Evolutionary conservation across 2,888 invertebrate species (phyloP).

Genomic region (Platynereis dumerilii): DNA sequence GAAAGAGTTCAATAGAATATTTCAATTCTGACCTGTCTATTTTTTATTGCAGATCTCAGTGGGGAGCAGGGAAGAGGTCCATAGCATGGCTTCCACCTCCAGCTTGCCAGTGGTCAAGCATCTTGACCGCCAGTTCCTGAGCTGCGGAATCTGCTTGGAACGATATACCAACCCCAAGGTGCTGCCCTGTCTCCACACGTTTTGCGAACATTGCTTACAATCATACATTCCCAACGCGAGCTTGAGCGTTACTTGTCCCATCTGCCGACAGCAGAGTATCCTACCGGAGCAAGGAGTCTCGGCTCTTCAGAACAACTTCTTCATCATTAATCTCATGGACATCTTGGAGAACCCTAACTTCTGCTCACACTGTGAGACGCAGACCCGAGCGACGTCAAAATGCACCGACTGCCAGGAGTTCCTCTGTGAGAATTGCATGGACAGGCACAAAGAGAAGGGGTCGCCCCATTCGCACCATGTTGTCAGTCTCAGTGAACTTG

Average conservation of each 20-base stretch:
- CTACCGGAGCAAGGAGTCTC: slow-evolving; percentile 65
- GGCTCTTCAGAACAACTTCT: slow-evolving; percentile 64
- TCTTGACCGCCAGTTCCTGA: slow-evolving; percentile 42
- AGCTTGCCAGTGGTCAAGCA: slow-evolving; percentile 25
- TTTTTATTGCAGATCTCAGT: slow-evolving; percentile 18
- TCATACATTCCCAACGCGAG: slow-evolving; percentile 65
- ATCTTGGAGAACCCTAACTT: slow-evolving; percentile 48
- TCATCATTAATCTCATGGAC: slow-evolving; percentile 64
- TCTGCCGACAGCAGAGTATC: slow-evolving; percentile 66
- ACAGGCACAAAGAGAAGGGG: slow-evolving; percentile 39
- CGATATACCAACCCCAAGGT: slow-evolving; percentile 56
- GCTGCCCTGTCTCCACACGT: slow-evolving; percentile 66
- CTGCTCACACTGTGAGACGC: slow-evolving; percentile 49
- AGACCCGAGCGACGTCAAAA: slow-evolving; percentile 48
- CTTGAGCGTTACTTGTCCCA: slow-evolving; percentile 65
- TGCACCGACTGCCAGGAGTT: slow-evolving; percentile 57
- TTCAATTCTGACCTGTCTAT: too few relatives aligned
- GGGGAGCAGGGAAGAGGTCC: slow-evolving; percentile 4
- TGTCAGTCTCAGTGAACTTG: slow-evolving; percentile 49
- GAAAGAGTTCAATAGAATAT: too few relatives aligned
- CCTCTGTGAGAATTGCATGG: slow-evolving; percentile 55
- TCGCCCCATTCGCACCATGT: slow-evolving; percentile 40
- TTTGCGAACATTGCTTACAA: slow-evolving; percentile 65
- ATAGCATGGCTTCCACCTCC: slow-evolving; percentile 5
- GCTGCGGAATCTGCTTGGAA: slow-evolving; percentile 61